A percentile compares a stretch with the other conserved stretches of the same genome.
Conservation (phyloP, 2,113 vertebrate genomes). For the Barbus barbus region DNA sequence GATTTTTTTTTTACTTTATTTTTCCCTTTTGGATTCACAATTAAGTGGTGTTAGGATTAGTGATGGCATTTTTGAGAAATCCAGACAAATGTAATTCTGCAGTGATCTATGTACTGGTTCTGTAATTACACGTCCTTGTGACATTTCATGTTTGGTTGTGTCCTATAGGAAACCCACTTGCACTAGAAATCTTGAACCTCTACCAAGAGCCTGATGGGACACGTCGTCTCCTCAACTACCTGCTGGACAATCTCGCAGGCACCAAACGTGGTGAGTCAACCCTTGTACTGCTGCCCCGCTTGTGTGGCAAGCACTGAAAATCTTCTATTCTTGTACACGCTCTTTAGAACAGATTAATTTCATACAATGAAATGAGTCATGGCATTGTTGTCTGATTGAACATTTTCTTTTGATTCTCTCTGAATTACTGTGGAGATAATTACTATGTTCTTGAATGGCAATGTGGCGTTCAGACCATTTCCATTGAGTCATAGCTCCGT, state of each 20-base stretch:
- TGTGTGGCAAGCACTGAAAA: not conserved
- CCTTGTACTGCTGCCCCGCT: not conserved
- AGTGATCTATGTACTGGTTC: not conserved
- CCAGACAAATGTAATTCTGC: too few relatives aligned
- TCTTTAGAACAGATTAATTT: not conserved
- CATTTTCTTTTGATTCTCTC: not conserved
- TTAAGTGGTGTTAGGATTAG: too few relatives aligned
- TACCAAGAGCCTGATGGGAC: slow-evolving; percentile 98
- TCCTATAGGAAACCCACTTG: slow-evolving; percentile 93
- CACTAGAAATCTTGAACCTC: slow-evolving; percentile 97
- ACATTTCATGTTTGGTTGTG: slow-evolving; percentile 21
- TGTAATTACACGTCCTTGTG: not conserved
- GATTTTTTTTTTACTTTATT: too few relatives aligned
- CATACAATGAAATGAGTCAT: slow-evolving; percentile 18
- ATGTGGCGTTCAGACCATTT: not conserved
- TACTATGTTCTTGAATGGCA: not conserved
- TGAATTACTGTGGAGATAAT: slow-evolving; percentile 29
- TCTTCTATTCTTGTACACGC: not conserved
- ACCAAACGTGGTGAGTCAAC: slow-evolving; percentile 92
- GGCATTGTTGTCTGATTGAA: slow-evolving; percentile 11
- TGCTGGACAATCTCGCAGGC: slow-evolving; percentile 99
- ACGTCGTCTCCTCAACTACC: slow-evolving; percentile 94
- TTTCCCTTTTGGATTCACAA: too few relatives aligned
- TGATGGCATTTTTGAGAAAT: too few relatives aligned
- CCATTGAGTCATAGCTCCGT: not conserved